Conservation (phyloP, 2,113 vertebrate genomes). For the Condylura cristata region DNA sequence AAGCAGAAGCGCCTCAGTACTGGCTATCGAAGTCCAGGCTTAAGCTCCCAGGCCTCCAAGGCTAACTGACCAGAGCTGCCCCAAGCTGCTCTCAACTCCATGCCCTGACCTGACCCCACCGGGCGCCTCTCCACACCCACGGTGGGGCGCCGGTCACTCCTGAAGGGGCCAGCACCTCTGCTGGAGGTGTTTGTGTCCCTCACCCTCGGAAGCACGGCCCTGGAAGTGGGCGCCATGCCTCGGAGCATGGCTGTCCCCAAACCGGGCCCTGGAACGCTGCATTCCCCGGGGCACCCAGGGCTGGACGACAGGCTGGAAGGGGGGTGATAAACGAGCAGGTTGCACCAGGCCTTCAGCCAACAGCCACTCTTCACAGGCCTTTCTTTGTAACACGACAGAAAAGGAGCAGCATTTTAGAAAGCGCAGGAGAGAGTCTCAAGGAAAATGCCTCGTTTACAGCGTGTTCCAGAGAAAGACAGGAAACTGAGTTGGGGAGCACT, state of each 20-base stretch:
- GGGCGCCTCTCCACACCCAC: not conserved
- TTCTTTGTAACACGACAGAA: not conserved
- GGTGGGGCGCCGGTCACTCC: not conserved
- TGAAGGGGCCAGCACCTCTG: accelerated
- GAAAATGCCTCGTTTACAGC: not conserved
- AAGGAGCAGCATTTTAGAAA: not conserved
- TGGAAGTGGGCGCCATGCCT: not conserved
- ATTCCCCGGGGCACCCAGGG: not conserved
- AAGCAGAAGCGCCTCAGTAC: not conserved
- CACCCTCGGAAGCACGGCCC: not conserved
- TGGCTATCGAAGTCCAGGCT: not conserved
- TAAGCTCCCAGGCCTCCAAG: not conserved
- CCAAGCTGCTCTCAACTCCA: not conserved
- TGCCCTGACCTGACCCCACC: no score
- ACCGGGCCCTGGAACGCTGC: not conserved
- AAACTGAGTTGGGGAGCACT: no score
- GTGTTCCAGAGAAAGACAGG: not conserved
- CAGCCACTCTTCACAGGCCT: not conserved
- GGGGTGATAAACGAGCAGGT: not conserved
- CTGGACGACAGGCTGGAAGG: not conserved
- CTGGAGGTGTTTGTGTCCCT: not conserved
- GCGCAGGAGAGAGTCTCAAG: not conserved
- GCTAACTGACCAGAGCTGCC: not conserved
- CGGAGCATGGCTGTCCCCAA: accelerated
- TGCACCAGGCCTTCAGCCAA: not conserved